Base-by-base conservation (phyloP, 2,888 invertebrate genomes). In the Drepana falcataria region DNA sequence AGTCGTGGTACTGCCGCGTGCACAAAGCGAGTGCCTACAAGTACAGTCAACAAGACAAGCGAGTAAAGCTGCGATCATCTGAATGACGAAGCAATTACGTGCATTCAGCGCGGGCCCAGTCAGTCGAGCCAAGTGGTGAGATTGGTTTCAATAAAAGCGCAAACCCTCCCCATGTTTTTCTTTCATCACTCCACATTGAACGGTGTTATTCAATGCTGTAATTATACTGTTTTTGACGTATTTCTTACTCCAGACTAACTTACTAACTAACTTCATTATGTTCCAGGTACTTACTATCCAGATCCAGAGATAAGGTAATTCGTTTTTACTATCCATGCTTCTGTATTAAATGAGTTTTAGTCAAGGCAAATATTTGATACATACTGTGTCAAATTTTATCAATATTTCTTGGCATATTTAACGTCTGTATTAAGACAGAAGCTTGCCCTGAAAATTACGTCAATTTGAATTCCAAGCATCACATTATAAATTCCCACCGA, bases 121-220 rank as follows among this genome's bases (percentile, higher is more conserved):
- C 83, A 84, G 83, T 73, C 81, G 82, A 76, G 82, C 80, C 87
- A 87, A 89, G 86, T 87, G 89, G 77, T 80, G 83, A 85, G 89
- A 91, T 91, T 86, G 88, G 87, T 89, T 88, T 86, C 87, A 87
- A 91, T 89, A 90, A 89, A 90, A 89, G 87, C 84, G 79, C 87
- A 87, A 77, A 77, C 81, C 51, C 84, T 85, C 77, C 84, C 86
- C 83, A 80, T 87, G 89, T 90, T 90, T 87, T 89, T 88, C 89
- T 89, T 89, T 89, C 87, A 87, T 87, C 88, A 79, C 77, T 81
- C 73, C 77, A 81, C 80, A 77, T 75, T 84, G 86, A 85, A 88
- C 80, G 85, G 80, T 71, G 83, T 85, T 85, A 82, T 85, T 80
- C 86, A 81, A 73, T 70, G 77, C 65, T 64, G 69, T 66, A 63